Evolutionary conservation across 2,888 invertebrate species (phyloP).

Genomic region (Drosophila mettleri): DNA sequence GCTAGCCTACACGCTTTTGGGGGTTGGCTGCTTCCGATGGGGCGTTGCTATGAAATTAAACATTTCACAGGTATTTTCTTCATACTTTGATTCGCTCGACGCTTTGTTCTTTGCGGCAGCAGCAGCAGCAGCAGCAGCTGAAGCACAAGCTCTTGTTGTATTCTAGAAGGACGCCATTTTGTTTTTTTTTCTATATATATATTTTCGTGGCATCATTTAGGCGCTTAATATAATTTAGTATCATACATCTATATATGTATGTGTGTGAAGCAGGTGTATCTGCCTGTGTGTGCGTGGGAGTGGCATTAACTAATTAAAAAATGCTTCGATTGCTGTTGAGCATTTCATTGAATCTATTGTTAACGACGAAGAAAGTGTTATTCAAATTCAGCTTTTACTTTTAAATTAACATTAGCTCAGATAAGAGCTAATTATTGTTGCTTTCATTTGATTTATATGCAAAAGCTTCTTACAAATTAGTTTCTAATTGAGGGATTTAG

Average conservation of each 20-base stretch:
- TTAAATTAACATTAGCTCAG: no score
- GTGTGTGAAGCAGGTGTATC: not conserved
- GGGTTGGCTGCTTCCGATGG: constrained; percentile 66
- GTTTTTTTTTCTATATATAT: constrained; percentile 19
- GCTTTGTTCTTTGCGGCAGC: constrained; percentile 63
- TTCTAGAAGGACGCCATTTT: constrained; percentile 63
- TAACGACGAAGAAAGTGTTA: not conserved
- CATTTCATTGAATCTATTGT: not conserved
- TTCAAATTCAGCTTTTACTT: no score
- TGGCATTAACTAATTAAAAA: constrained; percentile 8
- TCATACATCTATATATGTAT: not conserved
- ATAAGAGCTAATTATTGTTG: not conserved
- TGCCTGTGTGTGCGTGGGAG: not conserved
- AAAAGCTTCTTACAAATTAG: not conserved
- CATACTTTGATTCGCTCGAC: constrained; percentile 71
- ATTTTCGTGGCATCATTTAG: constrained; percentile 48
- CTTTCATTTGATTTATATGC: not conserved
- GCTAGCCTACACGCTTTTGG: constrained; percentile 33
- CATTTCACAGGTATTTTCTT: constrained; percentile 79
- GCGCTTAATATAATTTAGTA: constrained; percentile 20
- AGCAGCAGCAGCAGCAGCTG: constrained; percentile 16
- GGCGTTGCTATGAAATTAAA: constrained; percentile 85
- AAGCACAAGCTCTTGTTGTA: constrained; percentile 32
- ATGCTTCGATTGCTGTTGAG: not conserved
- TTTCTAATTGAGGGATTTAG: not conserved